phyloP scores from a whole-genome alignment of 2,113 vertebrate species.

The Cisticola juncidis region DNA sequence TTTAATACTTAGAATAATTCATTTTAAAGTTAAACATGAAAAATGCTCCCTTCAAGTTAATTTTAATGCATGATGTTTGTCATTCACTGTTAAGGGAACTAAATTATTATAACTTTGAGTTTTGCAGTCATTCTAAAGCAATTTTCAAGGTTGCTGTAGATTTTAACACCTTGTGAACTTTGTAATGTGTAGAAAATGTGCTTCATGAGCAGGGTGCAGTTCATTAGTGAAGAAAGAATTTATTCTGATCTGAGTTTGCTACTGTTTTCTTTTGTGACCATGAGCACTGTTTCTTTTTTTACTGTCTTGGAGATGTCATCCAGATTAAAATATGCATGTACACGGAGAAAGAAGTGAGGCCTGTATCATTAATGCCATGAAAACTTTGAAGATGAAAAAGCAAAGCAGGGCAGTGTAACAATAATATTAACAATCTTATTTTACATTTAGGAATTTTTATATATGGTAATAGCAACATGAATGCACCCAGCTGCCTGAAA shows the following conservation, averaged over 20 bases:
- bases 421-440: neutral
- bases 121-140: neutral
- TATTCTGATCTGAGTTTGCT: neutral
- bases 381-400: neutral
- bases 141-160: neutral
- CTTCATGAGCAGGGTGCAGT: neutral
- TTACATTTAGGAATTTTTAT: neutral
- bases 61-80: neutral
- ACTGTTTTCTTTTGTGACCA: neutral
- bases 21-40: neutral
- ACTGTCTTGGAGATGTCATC: neutral
- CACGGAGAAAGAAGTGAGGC: neutral
- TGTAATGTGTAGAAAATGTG: neutral
- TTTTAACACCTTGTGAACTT: neutral
- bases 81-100: neutral
- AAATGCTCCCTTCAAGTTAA: neutral
- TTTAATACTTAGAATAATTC: neutral
- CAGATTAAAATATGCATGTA: neutral
- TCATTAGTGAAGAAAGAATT: neutral
- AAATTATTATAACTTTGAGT: neutral
- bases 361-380: neutral
- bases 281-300: neutral
- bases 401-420: neutral
- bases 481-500: constrained; percentile 43
- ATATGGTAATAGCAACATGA: neutral